Evolutionary conservation across 1,140 invertebrate species (phyloP).

Genomic region (Gonioctena quinquepunctata): DNA sequence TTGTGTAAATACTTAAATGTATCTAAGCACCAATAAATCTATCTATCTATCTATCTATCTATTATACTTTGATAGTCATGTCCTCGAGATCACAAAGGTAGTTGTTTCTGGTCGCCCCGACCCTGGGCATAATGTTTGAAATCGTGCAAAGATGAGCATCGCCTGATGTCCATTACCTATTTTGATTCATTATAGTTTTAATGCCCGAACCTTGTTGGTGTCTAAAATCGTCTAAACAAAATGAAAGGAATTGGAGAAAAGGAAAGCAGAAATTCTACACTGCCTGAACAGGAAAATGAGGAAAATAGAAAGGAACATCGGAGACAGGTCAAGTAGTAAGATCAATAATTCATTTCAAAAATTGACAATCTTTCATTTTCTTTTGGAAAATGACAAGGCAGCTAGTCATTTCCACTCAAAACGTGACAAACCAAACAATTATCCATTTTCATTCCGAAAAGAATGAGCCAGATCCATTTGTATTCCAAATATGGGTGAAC

Average conservation of each 20-base stretch:
- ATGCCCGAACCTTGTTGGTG: not conserved
- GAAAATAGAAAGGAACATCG: not conserved
- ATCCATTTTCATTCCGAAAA: not conserved
- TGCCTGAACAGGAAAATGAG: not conserved
- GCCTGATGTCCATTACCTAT: not conserved
- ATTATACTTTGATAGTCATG: not conserved
- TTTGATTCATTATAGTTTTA: not conserved
- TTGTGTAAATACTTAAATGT: no score
- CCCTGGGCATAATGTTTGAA: not conserved
- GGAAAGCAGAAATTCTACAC: not conserved
- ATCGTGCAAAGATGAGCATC: not conserved
- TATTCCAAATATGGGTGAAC: not conserved
- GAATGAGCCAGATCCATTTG: not conserved
- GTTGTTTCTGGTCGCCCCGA: not conserved
- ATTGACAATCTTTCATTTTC: not conserved
- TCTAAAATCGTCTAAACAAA: not conserved
- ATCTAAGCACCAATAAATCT: no score
- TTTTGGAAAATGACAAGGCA: not conserved
- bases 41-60: no score
- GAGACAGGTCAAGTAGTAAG: not conserved
- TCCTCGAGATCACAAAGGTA: not conserved
- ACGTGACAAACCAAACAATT: not conserved
- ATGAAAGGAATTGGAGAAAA: not conserved
- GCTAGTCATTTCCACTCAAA: not conserved
- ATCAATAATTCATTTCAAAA: no score